These are phyloP conservation scores for Cantharis lateralis DNA, from an alignment of 2,888 invertebrate genomes.

Conservation along the genomic window DNA sequence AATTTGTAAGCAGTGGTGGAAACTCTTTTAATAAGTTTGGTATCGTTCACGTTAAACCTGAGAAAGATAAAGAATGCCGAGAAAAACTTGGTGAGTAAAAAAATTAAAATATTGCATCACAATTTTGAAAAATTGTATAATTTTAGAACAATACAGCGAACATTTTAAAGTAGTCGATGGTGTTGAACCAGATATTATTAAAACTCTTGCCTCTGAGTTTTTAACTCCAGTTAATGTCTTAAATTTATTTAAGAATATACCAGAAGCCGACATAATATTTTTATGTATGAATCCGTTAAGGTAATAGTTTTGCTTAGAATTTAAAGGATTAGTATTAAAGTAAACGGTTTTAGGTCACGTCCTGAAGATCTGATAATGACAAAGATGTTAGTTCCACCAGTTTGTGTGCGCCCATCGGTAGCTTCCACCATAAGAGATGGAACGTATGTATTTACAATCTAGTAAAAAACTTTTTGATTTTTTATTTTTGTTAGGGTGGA, in stretches of 20 bases:
- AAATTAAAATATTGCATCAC: neutral
- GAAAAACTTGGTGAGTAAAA: neutral
- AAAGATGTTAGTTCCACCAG: conserved; percentile 92
- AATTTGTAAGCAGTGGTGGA: conserved; percentile 61
- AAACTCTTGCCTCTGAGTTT: conserved; percentile 59
- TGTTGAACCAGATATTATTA: neutral
- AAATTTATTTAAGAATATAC: conserved; percentile 77
- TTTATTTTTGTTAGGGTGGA: conserved; percentile 70
- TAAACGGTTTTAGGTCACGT: conserved; percentile 56
- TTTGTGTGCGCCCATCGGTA: conserved; percentile 96
- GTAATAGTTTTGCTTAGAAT: conserved; percentile 34
- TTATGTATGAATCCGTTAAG: conserved; percentile 53
- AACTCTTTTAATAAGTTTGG: neutral
- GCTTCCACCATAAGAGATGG: conserved; percentile 93
- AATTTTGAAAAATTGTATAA: neutral
- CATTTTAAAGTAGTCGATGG: neutral
- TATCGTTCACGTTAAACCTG: neutral
- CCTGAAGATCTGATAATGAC: conserved; percentile 93
- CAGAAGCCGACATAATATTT: conserved; percentile 65
- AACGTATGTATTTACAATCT: conserved; percentile 67
- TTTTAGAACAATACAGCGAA: neutral
- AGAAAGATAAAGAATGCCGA: neutral
- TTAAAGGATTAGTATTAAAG: neutral
- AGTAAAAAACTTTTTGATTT: neutral
- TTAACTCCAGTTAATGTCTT: conserved; percentile 76